phyloP scores from a whole-genome alignment of 2,113 vertebrate species.

The Neotoma lepida region DNA sequence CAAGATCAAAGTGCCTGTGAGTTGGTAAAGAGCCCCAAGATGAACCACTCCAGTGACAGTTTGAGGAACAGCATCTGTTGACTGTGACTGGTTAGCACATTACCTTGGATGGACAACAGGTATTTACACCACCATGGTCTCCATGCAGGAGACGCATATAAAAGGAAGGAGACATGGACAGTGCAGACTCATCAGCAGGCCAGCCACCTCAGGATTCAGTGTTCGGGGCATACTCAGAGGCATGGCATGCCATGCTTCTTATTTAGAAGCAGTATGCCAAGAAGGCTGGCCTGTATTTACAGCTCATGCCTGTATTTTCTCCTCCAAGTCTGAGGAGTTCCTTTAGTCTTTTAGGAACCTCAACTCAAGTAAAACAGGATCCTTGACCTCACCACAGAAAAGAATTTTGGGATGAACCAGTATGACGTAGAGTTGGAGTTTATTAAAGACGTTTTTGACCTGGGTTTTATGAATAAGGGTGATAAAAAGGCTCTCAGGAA shows the following conservation, averaged over 20 bases:
- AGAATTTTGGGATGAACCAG: background rate
- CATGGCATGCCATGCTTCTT: fast-evolving
- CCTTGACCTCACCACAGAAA: background rate
- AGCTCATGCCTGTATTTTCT: background rate
- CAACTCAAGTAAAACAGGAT: background rate
- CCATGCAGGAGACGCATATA: background rate
- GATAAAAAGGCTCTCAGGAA: background rate
- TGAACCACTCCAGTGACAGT: background rate
- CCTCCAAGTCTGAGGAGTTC: background rate
- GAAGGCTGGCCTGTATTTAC: background rate
- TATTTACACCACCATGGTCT: background rate
- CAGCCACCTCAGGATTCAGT: background rate
- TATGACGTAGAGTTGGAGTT: background rate
- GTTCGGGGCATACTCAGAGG: background rate
- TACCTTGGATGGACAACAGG: background rate
- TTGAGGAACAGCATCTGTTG: too few relatives aligned
- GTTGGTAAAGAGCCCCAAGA: background rate
- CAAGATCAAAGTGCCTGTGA: background rate
- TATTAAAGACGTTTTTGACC: background rate
- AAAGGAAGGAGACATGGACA: background rate
- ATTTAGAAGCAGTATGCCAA: background rate
- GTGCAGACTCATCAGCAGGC: background rate
- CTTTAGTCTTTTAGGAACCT: background rate
- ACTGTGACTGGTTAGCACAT: background rate
- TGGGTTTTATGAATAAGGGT: background rate